Evolutionary conservation across 2,113 vertebrate genomes (phyloP).

Genomic region (Melanocharis versteri): DNA sequence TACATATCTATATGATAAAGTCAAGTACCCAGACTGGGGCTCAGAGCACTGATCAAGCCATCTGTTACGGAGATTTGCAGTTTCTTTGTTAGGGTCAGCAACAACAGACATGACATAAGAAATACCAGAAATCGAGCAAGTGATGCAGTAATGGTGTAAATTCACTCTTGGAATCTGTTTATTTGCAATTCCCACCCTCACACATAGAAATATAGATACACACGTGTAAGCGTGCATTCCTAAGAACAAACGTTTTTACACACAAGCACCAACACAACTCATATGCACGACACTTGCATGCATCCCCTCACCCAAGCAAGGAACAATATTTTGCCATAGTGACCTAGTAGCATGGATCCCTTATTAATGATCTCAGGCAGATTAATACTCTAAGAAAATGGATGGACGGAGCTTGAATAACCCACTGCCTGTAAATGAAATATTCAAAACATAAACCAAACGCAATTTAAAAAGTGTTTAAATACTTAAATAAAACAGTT

Average conservation of each 20-base stretch:
- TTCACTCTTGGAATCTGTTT: background rate
- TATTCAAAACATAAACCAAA: background rate
- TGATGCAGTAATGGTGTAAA: background rate
- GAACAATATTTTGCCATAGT: conserved; percentile 5
- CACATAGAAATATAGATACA: background rate
- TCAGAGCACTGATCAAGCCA: background rate
- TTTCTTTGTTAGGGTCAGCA: background rate
- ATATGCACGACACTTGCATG: background rate
- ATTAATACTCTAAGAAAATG: conserved; percentile 82
- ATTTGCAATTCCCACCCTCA: background rate
- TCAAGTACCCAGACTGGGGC: background rate
- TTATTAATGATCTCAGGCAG: conserved; percentile 84
- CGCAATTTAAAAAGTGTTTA: background rate
- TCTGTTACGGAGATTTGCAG: background rate
- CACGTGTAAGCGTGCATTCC: background rate
- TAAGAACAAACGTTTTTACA: background rate
- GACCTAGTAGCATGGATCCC: conserved; percentile 84
- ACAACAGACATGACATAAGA: background rate
- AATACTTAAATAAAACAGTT: background rate
- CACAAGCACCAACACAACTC: background rate
- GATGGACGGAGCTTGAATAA: conserved; percentile 72
- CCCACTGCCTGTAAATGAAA: conserved; percentile 79
- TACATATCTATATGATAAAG: background rate
- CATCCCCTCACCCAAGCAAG: background rate
- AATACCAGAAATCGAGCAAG: background rate